Percentiles rank a stretch among this genome's conserved stretches.
Evolutionary conservation across 2,113 vertebrate genomes (phyloP).

Genomic region (Nematolebias whitei): DNA sequence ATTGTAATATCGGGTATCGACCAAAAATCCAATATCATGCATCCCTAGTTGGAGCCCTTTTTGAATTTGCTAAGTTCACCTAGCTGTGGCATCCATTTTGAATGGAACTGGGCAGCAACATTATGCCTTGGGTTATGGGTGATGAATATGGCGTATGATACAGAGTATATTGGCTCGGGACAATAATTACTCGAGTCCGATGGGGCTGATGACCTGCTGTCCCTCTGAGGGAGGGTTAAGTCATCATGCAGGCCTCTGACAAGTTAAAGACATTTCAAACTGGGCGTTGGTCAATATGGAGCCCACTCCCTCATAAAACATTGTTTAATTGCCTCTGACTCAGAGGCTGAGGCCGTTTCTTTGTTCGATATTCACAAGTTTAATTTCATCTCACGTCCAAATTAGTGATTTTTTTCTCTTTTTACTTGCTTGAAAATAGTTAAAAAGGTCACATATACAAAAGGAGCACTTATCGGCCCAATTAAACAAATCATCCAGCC

Average conservation of each 20-base stretch:
- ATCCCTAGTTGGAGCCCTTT: too few relatives aligned
- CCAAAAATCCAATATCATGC: too few relatives aligned
- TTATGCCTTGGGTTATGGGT: too few relatives aligned
- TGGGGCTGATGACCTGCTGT: background rate
- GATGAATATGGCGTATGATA: too few relatives aligned
- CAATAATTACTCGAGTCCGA: too few relatives aligned
- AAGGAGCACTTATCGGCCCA: background rate
- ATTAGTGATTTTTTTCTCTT: background rate
- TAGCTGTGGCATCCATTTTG: too few relatives aligned
- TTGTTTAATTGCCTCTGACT: conserved; percentile 10
- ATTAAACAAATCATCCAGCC: background rate
- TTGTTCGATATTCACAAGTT: background rate
- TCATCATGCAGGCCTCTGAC: background rate
- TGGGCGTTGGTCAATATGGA: conserved; percentile 17
- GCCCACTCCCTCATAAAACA: conserved; percentile 19
- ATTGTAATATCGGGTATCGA: too few relatives aligned
- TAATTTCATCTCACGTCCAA: background rate
- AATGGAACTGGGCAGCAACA: too few relatives aligned
- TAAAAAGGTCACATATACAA: background rate
- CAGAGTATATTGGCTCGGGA: too few relatives aligned
- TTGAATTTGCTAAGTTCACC: too few relatives aligned
- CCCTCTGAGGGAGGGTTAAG: conserved; percentile 3
- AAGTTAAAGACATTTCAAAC: conserved; percentile 20
- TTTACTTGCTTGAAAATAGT: background rate
- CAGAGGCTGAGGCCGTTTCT: background rate